Evolutionary conservation across 2,113 vertebrate genomes (phyloP).

Genomic region (Poecilia latipinna): DNA sequence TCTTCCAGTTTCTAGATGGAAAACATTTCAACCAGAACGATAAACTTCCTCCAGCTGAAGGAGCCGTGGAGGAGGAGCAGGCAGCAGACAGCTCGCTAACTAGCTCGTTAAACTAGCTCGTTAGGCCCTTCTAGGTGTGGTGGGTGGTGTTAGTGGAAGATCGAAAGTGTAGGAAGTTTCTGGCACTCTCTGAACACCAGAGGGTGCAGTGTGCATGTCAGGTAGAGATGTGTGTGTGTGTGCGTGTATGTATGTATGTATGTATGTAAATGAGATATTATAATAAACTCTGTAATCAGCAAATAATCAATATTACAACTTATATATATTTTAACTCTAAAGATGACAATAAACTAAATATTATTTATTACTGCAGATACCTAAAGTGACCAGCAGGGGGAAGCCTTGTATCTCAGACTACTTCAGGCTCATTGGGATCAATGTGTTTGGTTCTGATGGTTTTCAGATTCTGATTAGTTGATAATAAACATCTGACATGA

Average conservation of each 20-base stretch:
- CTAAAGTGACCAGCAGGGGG: neutral
- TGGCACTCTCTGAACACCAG: slow-evolving; percentile 17
- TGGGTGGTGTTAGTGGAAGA: slow-evolving; percentile 55
- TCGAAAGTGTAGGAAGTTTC: slow-evolving; percentile 36
- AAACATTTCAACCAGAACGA: neutral
- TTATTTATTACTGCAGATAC: neutral
- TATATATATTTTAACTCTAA: slow-evolving; percentile 3
- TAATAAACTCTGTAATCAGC: neutral
- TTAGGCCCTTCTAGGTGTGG: neutral
- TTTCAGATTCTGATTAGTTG: neutral
- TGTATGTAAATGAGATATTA: too few species aligned
- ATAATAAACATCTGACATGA: neutral
- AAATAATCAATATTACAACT: slow-evolving; percentile 9
- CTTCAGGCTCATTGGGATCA: too few species aligned
- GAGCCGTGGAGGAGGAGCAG: slow-evolving; percentile 11
- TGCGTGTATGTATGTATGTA: too few species aligned
- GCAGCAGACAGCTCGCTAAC: slow-evolving; percentile 13
- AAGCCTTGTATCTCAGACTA: slow-evolving; percentile 29
- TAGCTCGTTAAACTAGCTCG: slow-evolving; percentile 8
- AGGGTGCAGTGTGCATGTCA: neutral
- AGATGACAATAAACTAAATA: neutral
- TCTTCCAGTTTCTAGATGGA: neutral
- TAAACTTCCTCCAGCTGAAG: neutral
- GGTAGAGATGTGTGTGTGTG: neutral
- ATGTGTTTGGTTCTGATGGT: neutral